Conservation (phyloP, 2,888 invertebrate species). For the Abrostola tripartita region DNA sequence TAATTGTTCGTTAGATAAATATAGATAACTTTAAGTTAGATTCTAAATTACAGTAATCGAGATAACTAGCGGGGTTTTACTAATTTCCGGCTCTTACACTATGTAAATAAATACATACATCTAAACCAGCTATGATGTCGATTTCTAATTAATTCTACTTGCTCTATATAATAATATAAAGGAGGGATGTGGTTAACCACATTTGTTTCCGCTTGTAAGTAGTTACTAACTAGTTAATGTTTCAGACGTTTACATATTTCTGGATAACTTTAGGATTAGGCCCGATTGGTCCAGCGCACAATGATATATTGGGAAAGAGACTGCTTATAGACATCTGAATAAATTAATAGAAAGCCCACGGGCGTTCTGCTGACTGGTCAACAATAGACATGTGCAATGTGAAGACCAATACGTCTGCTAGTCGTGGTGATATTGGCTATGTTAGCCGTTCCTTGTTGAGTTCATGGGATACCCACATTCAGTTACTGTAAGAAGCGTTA, state of each 20-base stretch:
- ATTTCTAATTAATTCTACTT: constrained; percentile 5
- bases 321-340: no score
- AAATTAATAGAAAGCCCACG: no score
- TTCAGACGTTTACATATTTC: background rate
- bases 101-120: background rate
- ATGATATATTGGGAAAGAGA: no score
- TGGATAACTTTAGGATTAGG: no score
- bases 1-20: constrained; percentile 9
- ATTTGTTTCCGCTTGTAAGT: constrained; percentile 17
- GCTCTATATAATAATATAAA: constrained; percentile 8
- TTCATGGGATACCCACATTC: no score
- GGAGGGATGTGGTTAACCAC: constrained; percentile 21
- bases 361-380: no score
- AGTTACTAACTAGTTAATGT: constrained; percentile 21
- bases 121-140: background rate
- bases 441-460: no score
- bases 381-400: no score
- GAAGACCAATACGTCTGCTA: no score
- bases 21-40: background rate
- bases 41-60: background rate
- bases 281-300: no score
- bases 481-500: no score
- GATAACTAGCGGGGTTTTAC: background rate
- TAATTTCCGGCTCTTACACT: background rate
- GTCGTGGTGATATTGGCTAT: no score